Conservation (phyloP, 2,113 vertebrate species). For the Motacilla alba region DNA sequence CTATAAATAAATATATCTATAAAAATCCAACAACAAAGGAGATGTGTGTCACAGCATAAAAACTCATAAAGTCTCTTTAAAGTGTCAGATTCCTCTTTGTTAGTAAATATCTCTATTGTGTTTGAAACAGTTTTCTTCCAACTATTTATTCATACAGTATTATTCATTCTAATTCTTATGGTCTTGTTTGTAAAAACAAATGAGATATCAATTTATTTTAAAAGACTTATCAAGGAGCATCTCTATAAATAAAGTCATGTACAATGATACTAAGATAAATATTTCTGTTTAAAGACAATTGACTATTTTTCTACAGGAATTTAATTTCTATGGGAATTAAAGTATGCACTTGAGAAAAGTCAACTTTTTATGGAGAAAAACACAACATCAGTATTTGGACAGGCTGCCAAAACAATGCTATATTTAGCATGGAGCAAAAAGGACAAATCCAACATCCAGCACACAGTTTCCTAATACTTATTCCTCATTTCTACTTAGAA, state of each 20-base stretch:
- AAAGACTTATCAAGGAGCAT: background rate
- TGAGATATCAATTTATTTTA: background rate
- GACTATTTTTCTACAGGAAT: slow-evolving; percentile 29
- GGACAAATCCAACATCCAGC: background rate
- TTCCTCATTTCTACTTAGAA: background rate
- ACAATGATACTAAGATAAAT: slow-evolving; percentile 14
- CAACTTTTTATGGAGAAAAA: slow-evolving; percentile 27
- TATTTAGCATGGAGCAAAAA: slow-evolving; percentile 36
- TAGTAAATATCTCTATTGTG: background rate
- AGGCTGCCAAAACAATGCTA: slow-evolving; percentile 35
- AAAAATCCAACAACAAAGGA: background rate
- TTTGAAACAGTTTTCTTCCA: background rate
- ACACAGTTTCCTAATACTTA: background rate
- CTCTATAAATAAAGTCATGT: background rate
- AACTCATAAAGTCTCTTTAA: background rate
- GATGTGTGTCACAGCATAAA: background rate
- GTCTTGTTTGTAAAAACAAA: background rate
- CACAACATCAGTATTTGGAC: background rate
- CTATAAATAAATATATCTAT: background rate
- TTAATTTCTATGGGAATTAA: slow-evolving; percentile 43
- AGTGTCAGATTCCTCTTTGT: background rate
- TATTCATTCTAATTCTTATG: background rate
- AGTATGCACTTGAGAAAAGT: slow-evolving; percentile 9
- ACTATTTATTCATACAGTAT: background rate
- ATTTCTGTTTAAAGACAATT: slow-evolving; percentile 37